Base-by-base conservation (phyloP, 2,113 vertebrate genomes). In the Sebastes fasciatus region DNA sequence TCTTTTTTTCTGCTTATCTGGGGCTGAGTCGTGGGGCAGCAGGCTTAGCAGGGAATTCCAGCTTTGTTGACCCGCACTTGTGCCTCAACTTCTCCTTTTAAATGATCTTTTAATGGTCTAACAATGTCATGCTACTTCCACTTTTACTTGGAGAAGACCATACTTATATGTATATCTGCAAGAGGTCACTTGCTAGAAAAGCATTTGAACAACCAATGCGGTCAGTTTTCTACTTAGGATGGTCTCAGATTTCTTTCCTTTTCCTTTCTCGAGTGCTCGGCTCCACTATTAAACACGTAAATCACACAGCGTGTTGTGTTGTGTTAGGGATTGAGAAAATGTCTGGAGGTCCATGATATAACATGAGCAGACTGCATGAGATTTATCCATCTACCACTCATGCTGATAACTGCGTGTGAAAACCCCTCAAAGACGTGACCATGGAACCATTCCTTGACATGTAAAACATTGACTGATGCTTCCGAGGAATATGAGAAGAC, bases 401-500 rank as follows among this genome's bases (percentile, higher is more conserved):
- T 42, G 5, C 45, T 51, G 13, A 57, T 26, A 49, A 13, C 12
- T 46, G 6, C 11, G 52, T 45, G 6, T 45, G 6, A 67, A 55
- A 62, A 43, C 7, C 54, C 54, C 51, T 16, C 58, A 42, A 1
- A 6, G 48, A 21, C 42, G 12, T 42, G 12, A 23, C 26, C 6
- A 34, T 6, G 1, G 17, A 58, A 74, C 14, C 17, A 19, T 55
- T 43, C 16, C 46, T 75, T 48, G n/a, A 86, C 69, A 67, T 67
- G n/a, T 74, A 55, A 63, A 66, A 16, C 55, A 34, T 52, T 61
- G 42, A 82, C 43, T 6, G 52, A 73, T 82, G 4, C 21, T 34
- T 54, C n/a, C 0, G 45, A 75, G 68, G 42, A 82, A 65, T 21
- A 73, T 1, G 54, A 62, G 40, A 68, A 13, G 62, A 58, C 45